Conservation (phyloP, 1,140 invertebrate genomes). For the Neodiprion fabricii region DNA sequence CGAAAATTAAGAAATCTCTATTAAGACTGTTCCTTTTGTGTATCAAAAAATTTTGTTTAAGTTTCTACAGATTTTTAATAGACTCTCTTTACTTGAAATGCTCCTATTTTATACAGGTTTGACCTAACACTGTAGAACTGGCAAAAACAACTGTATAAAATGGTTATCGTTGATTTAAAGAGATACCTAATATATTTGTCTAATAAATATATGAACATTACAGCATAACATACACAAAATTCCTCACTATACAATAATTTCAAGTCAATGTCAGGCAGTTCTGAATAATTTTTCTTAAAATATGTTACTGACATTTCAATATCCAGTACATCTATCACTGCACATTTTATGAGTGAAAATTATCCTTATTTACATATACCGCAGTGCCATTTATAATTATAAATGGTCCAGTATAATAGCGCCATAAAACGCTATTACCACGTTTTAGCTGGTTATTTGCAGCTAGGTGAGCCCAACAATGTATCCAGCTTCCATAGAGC, state of each 20-base stretch:
- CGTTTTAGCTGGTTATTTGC: slow-evolving; percentile 78
- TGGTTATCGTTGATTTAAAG: too few species aligned
- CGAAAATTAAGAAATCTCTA: too few species aligned
- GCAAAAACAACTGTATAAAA: too few species aligned
- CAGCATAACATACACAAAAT: not conserved
- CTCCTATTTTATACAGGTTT: too few species aligned
- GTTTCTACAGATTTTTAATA: too few species aligned
- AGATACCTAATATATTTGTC: not conserved
- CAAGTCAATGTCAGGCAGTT: not conserved
- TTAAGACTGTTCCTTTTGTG: too few species aligned
- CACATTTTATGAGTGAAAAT: not conserved
- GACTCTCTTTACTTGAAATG: too few species aligned
- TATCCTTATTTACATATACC: slow-evolving; percentile 32
- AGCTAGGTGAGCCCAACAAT: slow-evolving; percentile 81
- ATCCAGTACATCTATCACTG: not conserved
- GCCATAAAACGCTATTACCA: slow-evolving; percentile 82
- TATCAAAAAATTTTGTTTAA: too few species aligned
- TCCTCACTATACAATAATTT: not conserved
- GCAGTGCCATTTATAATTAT: slow-evolving; percentile 44
- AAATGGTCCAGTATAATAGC: slow-evolving; percentile 76
- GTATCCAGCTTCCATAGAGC: slow-evolving; percentile 75
- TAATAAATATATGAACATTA: slow-evolving; percentile 4
- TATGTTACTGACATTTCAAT: not conserved
- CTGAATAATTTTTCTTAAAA: too few species aligned
- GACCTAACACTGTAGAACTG: too few species aligned